Evolutionary conservation across 1,140 invertebrate genomes (phyloP), one percentile per base, ranked within the genome.

Genomic region (Leptopilina boulardi): DNA sequence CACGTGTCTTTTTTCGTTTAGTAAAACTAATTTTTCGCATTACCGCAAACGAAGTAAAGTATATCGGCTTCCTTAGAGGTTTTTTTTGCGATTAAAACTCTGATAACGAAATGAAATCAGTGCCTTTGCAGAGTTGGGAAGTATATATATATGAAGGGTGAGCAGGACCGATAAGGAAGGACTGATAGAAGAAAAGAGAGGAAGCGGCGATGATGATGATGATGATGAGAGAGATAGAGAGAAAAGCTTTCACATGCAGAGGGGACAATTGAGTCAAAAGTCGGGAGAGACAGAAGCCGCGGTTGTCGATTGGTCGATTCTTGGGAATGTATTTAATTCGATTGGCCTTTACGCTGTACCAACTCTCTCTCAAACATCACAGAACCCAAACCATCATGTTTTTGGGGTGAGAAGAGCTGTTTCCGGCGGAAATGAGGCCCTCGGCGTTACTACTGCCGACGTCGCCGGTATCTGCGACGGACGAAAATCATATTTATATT

Each of bases 401-500:
- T 56, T 76, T 74, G 78, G 78, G 81, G 84, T 83, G 85, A 81
- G 85, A 83, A 80, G 84, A 78, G 85, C 88, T 84, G 87, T 90
- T 89, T 90, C 89, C 88, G 87, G 77, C 86, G 89, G 89, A 90
- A 90, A 89, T 87, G 86, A 87, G 82, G 82, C 76, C 82, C 83
- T 77, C 71, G 76, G 73, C 70, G 70, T 71, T 76, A 73, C 75
- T 76, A 38, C 77, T 70, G 74, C 73, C 73, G 51, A 74, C 66
- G 76, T 77, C 77, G 80, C 77, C 59, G 59, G 59, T 66, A 66
- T n/a, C 59, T 23, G 75, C 80, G 80, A 76, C 76, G 77, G 79
- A 83, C 77, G 82, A 83, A 83, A 83, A 83, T 83, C 75, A 77
- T 80, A 83, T 83, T 83, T 83, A 83, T 83, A 80, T 81, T 83